phyloP scores from a whole-genome alignment of 2,797 vertebrate genomes.

The Urophycis tenuis region DNA sequence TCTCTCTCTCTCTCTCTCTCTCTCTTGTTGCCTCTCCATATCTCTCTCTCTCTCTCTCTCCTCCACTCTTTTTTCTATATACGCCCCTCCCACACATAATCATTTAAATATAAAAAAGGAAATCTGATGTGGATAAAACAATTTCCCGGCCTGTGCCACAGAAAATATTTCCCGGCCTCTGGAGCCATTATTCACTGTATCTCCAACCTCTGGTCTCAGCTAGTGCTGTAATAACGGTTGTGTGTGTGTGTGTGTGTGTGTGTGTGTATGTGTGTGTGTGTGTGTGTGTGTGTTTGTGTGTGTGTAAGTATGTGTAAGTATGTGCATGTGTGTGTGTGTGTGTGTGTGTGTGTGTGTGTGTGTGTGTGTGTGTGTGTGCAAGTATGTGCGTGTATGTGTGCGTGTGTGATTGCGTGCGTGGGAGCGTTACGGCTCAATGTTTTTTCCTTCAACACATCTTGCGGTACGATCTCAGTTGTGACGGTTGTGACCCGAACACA shows the following conservation, averaged over 20 bases:
- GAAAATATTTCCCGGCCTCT: neutral
- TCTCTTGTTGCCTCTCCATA: neutral
- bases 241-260: neutral
- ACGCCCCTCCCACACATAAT: neutral
- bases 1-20: neutral
- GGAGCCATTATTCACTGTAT: neutral
- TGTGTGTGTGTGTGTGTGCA: neutral
- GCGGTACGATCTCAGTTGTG: constrained; percentile 8
- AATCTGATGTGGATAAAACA: neutral
- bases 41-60: neutral
- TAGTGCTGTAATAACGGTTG: neutral
- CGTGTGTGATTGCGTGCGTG: neutral
- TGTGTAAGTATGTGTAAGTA: too few relatives aligned
- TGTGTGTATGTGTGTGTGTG: neutral
- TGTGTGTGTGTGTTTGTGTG: neutral
- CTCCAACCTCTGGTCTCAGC: neutral
- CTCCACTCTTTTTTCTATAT: neutral
- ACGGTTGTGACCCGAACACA: constrained; percentile 5
- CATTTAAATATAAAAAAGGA: too few relatives aligned
- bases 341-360: too few relatives aligned
- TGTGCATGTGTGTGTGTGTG: too few relatives aligned
- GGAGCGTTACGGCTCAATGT: neutral
- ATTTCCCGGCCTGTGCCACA: neutral
- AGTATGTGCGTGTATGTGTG: neutral
- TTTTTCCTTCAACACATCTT: constrained; percentile 1